Conservation (phyloP, 2,888 invertebrate species). For the Lasioglossum oenotherae region DNA sequence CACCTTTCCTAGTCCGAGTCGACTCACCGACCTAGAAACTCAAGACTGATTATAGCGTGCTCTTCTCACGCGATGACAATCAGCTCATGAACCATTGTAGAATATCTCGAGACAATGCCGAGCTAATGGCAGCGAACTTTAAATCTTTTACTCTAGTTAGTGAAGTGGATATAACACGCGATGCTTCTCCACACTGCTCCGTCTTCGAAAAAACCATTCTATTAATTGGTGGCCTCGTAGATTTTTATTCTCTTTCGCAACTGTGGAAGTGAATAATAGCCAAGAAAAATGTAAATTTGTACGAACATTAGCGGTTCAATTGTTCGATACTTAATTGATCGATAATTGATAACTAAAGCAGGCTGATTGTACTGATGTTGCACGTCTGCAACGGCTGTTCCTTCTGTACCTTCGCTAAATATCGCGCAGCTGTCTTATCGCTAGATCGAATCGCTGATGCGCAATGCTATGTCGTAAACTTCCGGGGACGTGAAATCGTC, state of each 20-base stretch:
- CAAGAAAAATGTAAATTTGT: background rate
- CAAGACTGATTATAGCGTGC: slow-evolving; percentile 5
- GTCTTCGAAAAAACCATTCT: background rate
- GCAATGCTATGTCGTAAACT: background rate
- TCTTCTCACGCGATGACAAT: slow-evolving; percentile 12
- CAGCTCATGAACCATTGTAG: background rate
- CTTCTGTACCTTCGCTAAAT: background rate
- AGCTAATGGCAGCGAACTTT: background rate
- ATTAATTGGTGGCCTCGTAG: background rate
- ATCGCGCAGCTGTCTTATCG: background rate
- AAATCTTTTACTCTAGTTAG: background rate
- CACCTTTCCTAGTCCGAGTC: slow-evolving; percentile 3
- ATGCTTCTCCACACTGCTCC: background rate
- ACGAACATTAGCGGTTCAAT: background rate
- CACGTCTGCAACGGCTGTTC: background rate
- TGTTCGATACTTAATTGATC: too few species aligned
- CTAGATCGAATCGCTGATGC: background rate
- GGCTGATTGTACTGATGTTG: background rate
- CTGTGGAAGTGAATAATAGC: background rate
- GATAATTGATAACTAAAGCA: too few species aligned
- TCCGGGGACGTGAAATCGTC: background rate
- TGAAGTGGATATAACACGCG: background rate
- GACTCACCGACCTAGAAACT: background rate
- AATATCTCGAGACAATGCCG: background rate
- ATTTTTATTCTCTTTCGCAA: background rate